Evolutionary conservation across 2,888 invertebrate genomes (phyloP).

Genomic region (Eupithecia exiguata): DNA sequence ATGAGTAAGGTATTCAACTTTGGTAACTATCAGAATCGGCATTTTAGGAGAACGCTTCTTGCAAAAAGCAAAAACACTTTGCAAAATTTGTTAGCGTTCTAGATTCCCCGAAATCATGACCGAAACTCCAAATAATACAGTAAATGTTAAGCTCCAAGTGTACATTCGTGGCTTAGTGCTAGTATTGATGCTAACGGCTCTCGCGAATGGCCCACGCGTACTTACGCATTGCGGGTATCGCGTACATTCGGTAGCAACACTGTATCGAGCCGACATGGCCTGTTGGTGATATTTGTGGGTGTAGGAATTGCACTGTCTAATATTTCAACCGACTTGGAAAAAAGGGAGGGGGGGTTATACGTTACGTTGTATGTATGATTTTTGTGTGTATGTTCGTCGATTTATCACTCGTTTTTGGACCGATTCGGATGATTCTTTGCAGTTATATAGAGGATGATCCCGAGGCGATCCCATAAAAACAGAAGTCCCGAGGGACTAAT

Average conservation of each 20-base stretch:
- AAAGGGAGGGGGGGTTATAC: neutral
- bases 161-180: neutral
- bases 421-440: too few species aligned
- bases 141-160: neutral
- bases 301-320: neutral
- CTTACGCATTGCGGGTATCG: conserved; percentile 13
- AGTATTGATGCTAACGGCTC: neutral
- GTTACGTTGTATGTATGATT: too few species aligned
- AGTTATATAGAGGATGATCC: too few species aligned
- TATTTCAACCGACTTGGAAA: neutral
- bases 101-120: neutral
- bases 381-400: too few species aligned
- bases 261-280: conserved; percentile 5
- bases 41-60: neutral
- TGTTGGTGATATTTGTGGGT: neutral
- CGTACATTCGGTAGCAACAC: neutral
- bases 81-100: neutral
- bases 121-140: neutral
- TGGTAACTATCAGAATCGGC: too few species aligned
- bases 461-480: too few species aligned
- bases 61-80: neutral
- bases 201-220: neutral
- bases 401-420: too few species aligned
- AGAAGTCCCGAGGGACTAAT: too few species aligned
- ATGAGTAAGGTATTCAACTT: neutral